Evolutionary conservation across 2,888 invertebrate genomes (phyloP), one percentile per base, ranked within the genome.

Genomic region (Eupithecia dodoneata): DNA sequence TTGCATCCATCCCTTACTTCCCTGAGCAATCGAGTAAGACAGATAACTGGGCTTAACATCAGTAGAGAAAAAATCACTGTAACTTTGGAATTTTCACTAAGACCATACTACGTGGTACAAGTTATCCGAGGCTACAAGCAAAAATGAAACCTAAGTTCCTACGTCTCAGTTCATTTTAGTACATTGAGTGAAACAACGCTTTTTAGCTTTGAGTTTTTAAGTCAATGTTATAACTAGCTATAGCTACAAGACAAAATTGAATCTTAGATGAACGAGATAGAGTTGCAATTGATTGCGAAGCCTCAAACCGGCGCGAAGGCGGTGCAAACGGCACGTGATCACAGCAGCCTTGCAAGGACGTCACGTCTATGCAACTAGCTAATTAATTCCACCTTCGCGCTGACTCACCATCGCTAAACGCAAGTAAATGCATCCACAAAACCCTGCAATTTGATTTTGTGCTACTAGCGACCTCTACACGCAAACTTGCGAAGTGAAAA

Each of bases 341-440:
- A 86, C 86, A 87, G 88, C 91, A 94, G 89, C 94, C 94, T 94
- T 94, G 94, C 94, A 94, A 94, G 94, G 94, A 91, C 94, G 93
- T 90, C 86, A 87, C 90, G 94, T 93, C 93, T 94, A 91, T 91
- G 92, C 90, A 87, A 84, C 89, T 87, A 88, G 88, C 89, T 93
- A 94, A 94, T 94, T 94, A 94, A 94, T 92, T 90, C 92, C 89
- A 92, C 92, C 93, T 92, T 90, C 87, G 86, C 85, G 88, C 88
- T 94, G 94, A 94, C 88, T 94, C 93, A 91, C 86, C 82, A 81
- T 83, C 82, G 76, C 81, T 83, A 82, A 76, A 81, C 80, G 77
- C 63, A 63, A 63, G 63, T 30, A 30, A 63, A 63, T 63, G 63
- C 79, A 79, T 76, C 76, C 63, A 59, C 75, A 69, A 77, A 78